Evolutionary conservation across 2,113 vertebrate species (phyloP), one percentile per base, ranked within the genome.

Genomic region (Chaetops frenatus): DNA sequence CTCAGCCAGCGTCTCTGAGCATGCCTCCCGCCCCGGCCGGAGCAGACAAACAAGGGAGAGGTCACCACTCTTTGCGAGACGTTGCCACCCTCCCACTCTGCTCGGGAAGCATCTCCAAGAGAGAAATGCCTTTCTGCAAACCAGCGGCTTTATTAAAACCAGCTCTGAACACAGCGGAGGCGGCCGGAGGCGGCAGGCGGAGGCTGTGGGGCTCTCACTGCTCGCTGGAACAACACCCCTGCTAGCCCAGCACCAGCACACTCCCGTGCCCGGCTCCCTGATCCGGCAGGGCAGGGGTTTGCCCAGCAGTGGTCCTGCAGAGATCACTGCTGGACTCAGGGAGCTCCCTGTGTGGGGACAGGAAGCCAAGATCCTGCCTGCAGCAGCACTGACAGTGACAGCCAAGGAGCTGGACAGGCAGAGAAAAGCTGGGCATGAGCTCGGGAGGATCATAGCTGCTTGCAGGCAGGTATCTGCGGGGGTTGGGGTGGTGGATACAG

Each of bases 101-200:
- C 76, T 84, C 15, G 38, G 85, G 92, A 93, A 95, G 84, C 58
- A 58, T 80, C 79, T 96, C 76, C 72, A n/a, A n/a, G 11, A 56
- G 85, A 54, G 60, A 93, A 93, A 95, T 82, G 82, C 73, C 66
- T 96, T 89, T 92, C 72, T 89, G 67, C 92, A 90, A 81, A 38
- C 35, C 88, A 92, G 91, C 81, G 48, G 69, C 42, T 93, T 94
- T 92, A 96, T 96, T 96, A 70, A 87, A 96, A 88, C 25, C 92
- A 82, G 94, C 70, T 77, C 15, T 10, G 79, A 94, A 14, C 47
- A 6, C 58, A 31, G 81, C 25, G 73, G 82, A 69, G 85, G 81
- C 33, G 3, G 80, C 82, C 71, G 19, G 81, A 51, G 88, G 85
- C 19, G 0, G 72, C 80, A 29, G 85, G 72, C 35, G 9, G 81